Conservation (phyloP, 2,888 invertebrate species). For the Erebia palarica region DNA sequence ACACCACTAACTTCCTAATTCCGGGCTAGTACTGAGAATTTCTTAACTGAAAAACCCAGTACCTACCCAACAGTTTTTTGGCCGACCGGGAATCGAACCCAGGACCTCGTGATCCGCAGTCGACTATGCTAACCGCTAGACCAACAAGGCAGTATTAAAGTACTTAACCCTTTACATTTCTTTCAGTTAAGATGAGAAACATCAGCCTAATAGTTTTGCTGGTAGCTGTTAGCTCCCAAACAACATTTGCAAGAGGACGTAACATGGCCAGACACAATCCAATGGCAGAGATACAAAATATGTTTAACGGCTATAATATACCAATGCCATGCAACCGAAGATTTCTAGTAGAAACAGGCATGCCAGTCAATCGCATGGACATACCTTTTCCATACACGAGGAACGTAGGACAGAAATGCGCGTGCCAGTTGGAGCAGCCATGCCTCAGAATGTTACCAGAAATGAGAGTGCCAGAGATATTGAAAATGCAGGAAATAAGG, state of each 20-base stretch:
- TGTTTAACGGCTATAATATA: slow-evolving; percentile 47
- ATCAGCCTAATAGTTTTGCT: slow-evolving; percentile 31
- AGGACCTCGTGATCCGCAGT: too few relatives aligned
- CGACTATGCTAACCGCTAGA: too few relatives aligned
- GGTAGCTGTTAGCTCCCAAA: slow-evolving; percentile 18
- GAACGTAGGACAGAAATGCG: slow-evolving; percentile 22
- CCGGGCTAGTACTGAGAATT: too few relatives aligned
- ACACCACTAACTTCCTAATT: too few relatives aligned
- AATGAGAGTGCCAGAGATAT: slow-evolving; percentile 14
- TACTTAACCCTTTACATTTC: neutral
- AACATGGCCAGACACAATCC: slow-evolving; percentile 32
- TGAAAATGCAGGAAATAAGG: slow-evolving; percentile 9
- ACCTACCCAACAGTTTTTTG: too few relatives aligned
- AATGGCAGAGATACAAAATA: slow-evolving; percentile 46
- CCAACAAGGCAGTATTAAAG: neutral
- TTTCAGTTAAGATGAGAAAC: slow-evolving; percentile 29
- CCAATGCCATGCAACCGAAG: slow-evolving; percentile 38
- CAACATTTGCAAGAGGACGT: slow-evolving; percentile 32
- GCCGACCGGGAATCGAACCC: too few relatives aligned
- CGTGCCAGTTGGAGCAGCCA: slow-evolving; percentile 23
- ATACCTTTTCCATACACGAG: slow-evolving; percentile 27
- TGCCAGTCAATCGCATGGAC: slow-evolving; percentile 13
- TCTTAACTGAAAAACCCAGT: too few relatives aligned
- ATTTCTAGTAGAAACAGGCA: slow-evolving; percentile 31
- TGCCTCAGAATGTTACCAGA: slow-evolving; percentile 11